Percentiles rank a stretch among this genome's conserved stretches.
phyloP scores from a whole-genome alignment of 2,113 vertebrate species.

The Sturnira hondurensis region DNA sequence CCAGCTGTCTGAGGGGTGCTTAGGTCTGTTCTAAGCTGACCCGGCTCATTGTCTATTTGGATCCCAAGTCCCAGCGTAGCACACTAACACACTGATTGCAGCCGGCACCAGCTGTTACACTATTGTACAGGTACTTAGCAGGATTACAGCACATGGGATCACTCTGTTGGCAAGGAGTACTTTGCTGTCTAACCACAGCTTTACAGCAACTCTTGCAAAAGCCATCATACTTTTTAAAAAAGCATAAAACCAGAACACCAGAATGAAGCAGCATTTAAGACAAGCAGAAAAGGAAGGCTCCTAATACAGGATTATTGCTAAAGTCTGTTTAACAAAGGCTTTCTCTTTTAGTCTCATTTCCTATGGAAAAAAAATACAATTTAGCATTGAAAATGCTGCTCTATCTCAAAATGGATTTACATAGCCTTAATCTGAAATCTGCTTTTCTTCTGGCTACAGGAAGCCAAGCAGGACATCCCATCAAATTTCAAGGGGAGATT shows the following conservation, averaged over 20 bases:
- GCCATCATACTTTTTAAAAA: neutral
- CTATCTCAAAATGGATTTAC: conserved; percentile 73
- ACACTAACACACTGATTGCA: conserved; percentile 28
- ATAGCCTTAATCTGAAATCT: conserved; percentile 71
- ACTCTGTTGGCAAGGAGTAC: conserved; percentile 28
- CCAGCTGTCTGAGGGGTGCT: conserved; percentile 81
- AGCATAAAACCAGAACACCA: neutral
- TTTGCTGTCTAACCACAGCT: conserved; percentile 28
- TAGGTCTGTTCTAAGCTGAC: conserved; percentile 72
- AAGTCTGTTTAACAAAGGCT: conserved; percentile 38
- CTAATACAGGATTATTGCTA: neutral
- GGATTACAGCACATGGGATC: conserved; percentile 68
- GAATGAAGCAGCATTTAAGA: neutral
- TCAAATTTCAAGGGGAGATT: conserved; percentile 70
- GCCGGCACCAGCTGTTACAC: conserved; percentile 81
- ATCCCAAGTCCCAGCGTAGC: conserved; percentile 50
- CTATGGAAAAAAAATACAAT: conserved; percentile 59
- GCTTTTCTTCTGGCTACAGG: conserved; percentile 64
- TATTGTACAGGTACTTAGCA: conserved; percentile 76
- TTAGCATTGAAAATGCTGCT: conserved; percentile 78
- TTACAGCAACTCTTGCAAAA: neutral
- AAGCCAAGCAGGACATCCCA: conserved; percentile 55
- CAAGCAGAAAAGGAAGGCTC: neutral
- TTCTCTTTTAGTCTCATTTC: conserved; percentile 65
- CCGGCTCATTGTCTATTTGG: conserved; percentile 60